Evolutionary conservation across 2,113 vertebrate genomes (phyloP).

Genomic region (Paramormyrops kingsleyae): DNA sequence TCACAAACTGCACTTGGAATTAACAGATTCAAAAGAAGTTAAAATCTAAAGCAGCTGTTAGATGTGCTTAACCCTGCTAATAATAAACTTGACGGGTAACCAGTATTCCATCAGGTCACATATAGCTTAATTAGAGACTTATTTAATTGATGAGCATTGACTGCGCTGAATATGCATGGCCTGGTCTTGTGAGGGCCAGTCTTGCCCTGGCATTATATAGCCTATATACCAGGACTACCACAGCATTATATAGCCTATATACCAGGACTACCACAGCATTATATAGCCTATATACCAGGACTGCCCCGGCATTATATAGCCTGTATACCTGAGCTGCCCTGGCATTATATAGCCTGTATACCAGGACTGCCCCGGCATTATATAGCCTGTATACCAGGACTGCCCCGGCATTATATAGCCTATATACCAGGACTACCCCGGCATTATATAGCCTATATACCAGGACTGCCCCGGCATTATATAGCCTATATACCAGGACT

Average conservation of each 20-base stretch:
- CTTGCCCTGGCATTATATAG: neutral
- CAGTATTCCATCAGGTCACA: constrained; percentile 44
- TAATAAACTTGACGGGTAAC: constrained; percentile 54
- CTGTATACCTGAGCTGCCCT: neutral
- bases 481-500: no score
- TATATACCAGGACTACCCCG: no score
- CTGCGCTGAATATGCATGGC: constrained; percentile 19
- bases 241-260: no score
- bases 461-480: no score
- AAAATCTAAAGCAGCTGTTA: constrained; percentile 51
- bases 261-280: no score
- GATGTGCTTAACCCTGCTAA: constrained; percentile 47
- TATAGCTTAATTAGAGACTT: constrained; percentile 45
- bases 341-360: no score
- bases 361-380: no score
- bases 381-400: no score
- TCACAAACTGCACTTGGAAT: constrained; percentile 41
- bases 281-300: neutral
- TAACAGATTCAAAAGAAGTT: constrained; percentile 27
- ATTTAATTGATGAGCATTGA: constrained; percentile 55
- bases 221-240: no score
- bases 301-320: neutral
- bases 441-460: no score
- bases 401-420: no score
- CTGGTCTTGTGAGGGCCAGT: neutral